These are phyloP conservation scores for Oreochromis mossambicus DNA, from an alignment of 2,797 vertebrate species.

Conservation along the genomic window DNA sequence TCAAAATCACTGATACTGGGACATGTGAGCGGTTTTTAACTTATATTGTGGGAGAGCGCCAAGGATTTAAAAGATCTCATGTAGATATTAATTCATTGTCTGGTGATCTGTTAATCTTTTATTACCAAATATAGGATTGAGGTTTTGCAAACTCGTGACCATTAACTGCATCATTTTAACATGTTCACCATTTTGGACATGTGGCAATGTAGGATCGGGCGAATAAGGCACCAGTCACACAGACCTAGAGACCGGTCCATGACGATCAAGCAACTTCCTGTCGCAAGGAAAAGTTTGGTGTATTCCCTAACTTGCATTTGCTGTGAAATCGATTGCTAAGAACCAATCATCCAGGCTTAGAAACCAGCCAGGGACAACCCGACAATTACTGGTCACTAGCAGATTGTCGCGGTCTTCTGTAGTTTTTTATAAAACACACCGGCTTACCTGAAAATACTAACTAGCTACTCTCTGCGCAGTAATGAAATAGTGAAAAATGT, in stretches of 20 bases:
- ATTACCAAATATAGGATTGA: not conserved
- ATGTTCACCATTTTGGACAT: not conserved
- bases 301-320: not conserved
- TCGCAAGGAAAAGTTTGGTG: not conserved
- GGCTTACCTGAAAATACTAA: not conserved
- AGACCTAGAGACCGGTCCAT: not conserved
- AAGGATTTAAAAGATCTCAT: not conserved
- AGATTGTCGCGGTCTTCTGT: accelerated
- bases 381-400: not conserved
- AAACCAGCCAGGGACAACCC: not conserved
- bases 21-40: not conserved
- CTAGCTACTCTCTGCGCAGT: not conserved
- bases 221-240: accelerated
- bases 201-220: not conserved
- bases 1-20: not conserved
- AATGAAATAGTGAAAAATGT: not conserved
- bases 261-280: not conserved
- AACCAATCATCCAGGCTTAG: not conserved
- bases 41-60: not conserved
- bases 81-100: not conserved
- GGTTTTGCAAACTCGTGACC: not conserved
- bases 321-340: not conserved
- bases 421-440: not conserved
- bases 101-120: not conserved
- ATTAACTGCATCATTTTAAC: not conserved